Percentiles rank a stretch among this genome's conserved stretches.
Conservation (phyloP, 2,797 vertebrate genomes). For the Halcyon smyrnensis region DNA sequence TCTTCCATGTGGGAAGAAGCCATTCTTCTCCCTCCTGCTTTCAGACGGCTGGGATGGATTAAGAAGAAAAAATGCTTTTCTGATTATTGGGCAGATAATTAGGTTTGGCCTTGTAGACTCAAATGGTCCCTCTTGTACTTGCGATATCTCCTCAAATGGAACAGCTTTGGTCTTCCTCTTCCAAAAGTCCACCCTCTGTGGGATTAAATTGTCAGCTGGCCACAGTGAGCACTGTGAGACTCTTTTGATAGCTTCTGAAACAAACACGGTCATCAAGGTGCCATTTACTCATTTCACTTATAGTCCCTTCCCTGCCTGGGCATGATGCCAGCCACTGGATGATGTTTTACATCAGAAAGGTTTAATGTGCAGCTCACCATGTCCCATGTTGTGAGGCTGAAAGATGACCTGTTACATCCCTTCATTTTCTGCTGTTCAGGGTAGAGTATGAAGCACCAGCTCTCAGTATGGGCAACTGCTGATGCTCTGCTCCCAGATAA, state of each 20-base stretch:
- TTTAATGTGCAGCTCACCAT: neutral
- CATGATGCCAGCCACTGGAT: neutral
- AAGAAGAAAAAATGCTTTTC: neutral
- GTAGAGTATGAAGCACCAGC: neutral
- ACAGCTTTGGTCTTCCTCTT: neutral
- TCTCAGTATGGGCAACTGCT: neutral
- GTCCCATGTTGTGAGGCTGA: neutral
- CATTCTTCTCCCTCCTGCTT: neutral
- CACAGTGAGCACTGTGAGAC: neutral
- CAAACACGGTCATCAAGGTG: neutral
- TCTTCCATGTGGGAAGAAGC: neutral
- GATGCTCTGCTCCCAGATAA: neutral
- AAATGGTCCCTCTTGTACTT: neutral
- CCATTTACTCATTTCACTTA: neutral
- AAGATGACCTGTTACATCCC: neutral
- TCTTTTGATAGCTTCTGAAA: neutral
- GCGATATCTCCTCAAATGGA: neutral
- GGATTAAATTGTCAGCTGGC: neutral
- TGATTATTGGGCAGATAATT: neutral
- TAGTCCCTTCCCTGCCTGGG: neutral
- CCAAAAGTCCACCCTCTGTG: neutral
- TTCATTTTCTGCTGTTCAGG: neutral
- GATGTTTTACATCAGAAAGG: neutral
- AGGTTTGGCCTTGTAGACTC: neutral
- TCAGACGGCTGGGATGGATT: neutral